Percentiles rank a stretch among this genome's conserved stretches.
phyloP scores from a whole-genome alignment of 1,140 invertebrate species.

The Drusus annulatus region DNA sequence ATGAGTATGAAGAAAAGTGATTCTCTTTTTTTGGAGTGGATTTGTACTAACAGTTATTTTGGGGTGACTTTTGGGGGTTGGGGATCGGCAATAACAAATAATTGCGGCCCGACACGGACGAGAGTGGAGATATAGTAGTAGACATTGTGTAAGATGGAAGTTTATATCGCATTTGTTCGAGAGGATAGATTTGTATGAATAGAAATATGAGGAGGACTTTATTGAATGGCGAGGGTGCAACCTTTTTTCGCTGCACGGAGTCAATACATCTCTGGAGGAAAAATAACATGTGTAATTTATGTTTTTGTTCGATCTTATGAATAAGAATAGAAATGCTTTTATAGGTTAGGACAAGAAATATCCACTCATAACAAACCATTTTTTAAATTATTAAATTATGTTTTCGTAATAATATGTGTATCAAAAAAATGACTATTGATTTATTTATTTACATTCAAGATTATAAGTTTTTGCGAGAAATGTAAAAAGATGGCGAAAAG shows the following conservation, averaged over 20 bases:
- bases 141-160: slow-evolving; percentile 44
- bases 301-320: too few species aligned
- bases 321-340: too few species aligned
- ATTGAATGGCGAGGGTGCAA: slow-evolving; percentile 43
- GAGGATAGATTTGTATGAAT: slow-evolving; percentile 44
- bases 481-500: too few species aligned
- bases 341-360: too few species aligned
- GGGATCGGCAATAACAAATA: slow-evolving; percentile 45
- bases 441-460: too few species aligned
- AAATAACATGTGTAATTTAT: slow-evolving; percentile 30
- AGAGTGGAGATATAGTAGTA: slow-evolving; percentile 32
- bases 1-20: not conserved
- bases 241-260: slow-evolving; percentile 14
- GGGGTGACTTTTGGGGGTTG: not conserved
- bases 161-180: slow-evolving; percentile 42
- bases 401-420: too few species aligned
- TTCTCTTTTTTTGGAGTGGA: not conserved
- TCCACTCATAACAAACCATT: too few species aligned
- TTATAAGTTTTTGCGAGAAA: too few species aligned
- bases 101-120: slow-evolving; percentile 36
- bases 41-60: not conserved
- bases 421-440: too few species aligned
- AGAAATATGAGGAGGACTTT: slow-evolving; percentile 40
- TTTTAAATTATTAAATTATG: too few species aligned
- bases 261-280: slow-evolving; percentile 24